Evolutionary conservation across 64 coral and sea anemone genomes (phyloP), one percentile per base, ranked within the genome.

Genomic region (Exaiptasia diaphana): DNA sequence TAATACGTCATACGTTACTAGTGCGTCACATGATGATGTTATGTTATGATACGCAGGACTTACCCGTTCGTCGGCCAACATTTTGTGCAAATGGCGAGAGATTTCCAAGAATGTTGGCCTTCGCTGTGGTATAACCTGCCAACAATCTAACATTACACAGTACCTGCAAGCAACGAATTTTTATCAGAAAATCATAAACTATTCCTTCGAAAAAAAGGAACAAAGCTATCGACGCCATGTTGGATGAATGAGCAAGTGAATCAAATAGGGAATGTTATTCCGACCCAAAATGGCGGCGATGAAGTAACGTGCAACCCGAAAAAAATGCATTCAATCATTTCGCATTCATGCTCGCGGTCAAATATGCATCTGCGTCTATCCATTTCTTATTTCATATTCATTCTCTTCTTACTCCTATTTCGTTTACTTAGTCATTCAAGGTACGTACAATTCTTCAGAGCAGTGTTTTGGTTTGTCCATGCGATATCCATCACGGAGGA

Each of bases 381-480:
- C n/a, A n/a, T n/a, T n/a, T n/a, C n/a, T n/a, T n/a, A n/a, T n/a
- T n/a, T n/a, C n/a, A n/a, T n/a, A n/a, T n/a, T n/a, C n/a, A n/a
- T n/a, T n/a, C n/a, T n/a, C 49, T 52, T 52, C n/a, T 52, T n/a
- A 52, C 10, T n/a, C 10, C n/a, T 52, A 52, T 52, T 12, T 52
- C n/a, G n/a, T 52, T 12, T 12, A 10, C 49, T 12, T n/a, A 10
- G n/a, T 52, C 10, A 12, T 10, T 12, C 49, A 10, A 12, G 10
- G 49, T 75, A 85, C 95, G 85, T 85, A 99, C 95, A 99, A 61
- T 86, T 99, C 95, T 50, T 99, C 90, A 39, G 85, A 83, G 20
- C 95, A 99, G 50, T 99, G 95, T 36, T 99, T 99, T 14, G 95
- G 95, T 73, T 93, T 99, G 35, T 99, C 95, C 95, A 99, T 99